Evolutionary conservation across 2,888 invertebrate genomes (phyloP).

Genomic region (Neoascia interrupta): DNA sequence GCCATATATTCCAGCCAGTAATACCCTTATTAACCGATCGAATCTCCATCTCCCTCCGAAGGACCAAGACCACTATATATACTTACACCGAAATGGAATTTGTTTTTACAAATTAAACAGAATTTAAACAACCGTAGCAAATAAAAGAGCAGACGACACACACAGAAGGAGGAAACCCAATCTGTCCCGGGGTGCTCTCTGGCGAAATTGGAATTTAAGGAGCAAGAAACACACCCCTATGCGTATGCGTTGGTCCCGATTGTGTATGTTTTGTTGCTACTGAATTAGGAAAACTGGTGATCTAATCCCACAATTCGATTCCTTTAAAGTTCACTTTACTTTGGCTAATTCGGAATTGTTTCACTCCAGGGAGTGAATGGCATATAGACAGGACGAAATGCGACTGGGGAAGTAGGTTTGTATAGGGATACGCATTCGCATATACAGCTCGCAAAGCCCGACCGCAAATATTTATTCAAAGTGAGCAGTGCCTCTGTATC

Average conservation of each 20-base stretch:
- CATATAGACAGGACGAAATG: too few species aligned
- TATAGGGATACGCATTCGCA: too few species aligned
- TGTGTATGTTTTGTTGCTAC: conserved; percentile 20
- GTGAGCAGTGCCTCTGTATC: neutral
- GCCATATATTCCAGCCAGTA: conserved; percentile 44
- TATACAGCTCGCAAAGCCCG: too few species aligned
- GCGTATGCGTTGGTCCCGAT: neutral
- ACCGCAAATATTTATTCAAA: conserved; percentile 14
- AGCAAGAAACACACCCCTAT: conserved; percentile 10
- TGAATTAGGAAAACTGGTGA: conserved; percentile 25
- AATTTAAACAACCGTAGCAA: conserved; percentile 47
- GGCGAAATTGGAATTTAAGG: conserved; percentile 46
- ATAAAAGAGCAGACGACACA: conserved; percentile 9
- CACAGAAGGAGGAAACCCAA: conserved; percentile 12
- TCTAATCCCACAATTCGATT: conserved; percentile 48
- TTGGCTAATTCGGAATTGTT: conserved; percentile 28
- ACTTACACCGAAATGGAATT: conserved; percentile 21
- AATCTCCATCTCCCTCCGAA: conserved; percentile 24
- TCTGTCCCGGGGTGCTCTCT: conserved; percentile 26
- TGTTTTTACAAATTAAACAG: conserved; percentile 52
- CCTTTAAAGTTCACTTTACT: conserved; percentile 36
- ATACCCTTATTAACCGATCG: conserved; percentile 45
- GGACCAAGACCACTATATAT: neutral
- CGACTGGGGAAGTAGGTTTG: too few species aligned
- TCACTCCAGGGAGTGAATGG: neutral